These are phyloP conservation scores for Halesus radiatus DNA, from an alignment of 1,140 invertebrate species.

Conservation along the genomic window DNA sequence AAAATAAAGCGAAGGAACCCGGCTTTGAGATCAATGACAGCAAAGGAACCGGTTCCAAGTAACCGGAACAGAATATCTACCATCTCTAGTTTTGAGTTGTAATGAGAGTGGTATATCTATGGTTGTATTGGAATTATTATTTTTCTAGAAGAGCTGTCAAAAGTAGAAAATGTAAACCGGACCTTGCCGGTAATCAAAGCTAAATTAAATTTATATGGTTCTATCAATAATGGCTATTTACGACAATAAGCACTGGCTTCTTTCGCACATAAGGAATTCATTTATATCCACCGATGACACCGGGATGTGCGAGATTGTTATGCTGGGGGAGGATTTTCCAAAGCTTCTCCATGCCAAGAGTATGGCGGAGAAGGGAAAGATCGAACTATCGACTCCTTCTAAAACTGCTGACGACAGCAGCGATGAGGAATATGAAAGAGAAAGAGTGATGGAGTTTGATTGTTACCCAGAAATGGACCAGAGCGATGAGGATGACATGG, in stretches of 20 bases:
- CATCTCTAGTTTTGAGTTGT: too few species aligned
- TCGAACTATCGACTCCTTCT: slow-evolving; percentile 75
- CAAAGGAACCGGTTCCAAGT: too few species aligned
- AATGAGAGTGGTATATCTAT: too few species aligned
- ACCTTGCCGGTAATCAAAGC: background rate
- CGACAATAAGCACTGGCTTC: slow-evolving; percentile 92
- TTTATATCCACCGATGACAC: slow-evolving; percentile 97
- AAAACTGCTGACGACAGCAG: slow-evolving; percentile 63
- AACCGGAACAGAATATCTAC: too few species aligned
- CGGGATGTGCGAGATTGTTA: slow-evolving; percentile 83
- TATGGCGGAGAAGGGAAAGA: slow-evolving; percentile 60
- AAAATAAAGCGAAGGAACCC: too few species aligned
- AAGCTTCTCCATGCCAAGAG: slow-evolving; percentile 74
- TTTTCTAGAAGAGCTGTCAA: slow-evolving; percentile 7
- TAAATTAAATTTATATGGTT: background rate
- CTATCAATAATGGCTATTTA: slow-evolving; percentile 86
- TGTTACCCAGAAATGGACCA: slow-evolving; percentile 83
- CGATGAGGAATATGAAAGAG: slow-evolving; percentile 71
- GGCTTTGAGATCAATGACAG: too few species aligned
- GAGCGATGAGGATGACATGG: slow-evolving; percentile 81
- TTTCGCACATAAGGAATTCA: slow-evolving; percentile 93
- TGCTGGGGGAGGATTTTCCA: slow-evolving; percentile 83
- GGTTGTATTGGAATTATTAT: too few species aligned
- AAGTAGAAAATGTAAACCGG: background rate
- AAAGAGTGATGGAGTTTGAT: slow-evolving; percentile 71